Evolutionary conservation across 1,140 invertebrate genomes (phyloP).

Genomic region (Carcinoscorpius rotundicauda): DNA sequence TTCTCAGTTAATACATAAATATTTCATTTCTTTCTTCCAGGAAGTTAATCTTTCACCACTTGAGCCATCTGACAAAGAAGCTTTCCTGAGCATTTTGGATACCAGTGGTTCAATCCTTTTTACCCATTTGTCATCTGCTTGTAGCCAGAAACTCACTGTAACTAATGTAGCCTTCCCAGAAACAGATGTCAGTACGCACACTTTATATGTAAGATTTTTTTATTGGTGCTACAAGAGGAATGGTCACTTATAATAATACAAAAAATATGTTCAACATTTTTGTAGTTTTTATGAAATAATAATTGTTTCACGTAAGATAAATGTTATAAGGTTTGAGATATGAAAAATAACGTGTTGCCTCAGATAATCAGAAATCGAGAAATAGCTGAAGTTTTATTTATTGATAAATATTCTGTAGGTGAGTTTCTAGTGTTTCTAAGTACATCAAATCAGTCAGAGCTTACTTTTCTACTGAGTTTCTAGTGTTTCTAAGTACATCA

Average conservation of each 20-base stretch:
- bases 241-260: no score
- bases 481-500: no score
- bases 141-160: slow-evolving; percentile 11
- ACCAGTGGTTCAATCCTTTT: slow-evolving; percentile 14
- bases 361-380: neutral
- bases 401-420: no score
- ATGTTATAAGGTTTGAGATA: neutral
- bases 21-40: slow-evolving; percentile 10
- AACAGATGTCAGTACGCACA: slow-evolving; percentile 15
- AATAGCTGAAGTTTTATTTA: neutral
- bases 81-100: slow-evolving; percentile 9
- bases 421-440: no score
- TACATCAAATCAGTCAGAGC: no score
- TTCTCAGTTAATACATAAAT: no score
- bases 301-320: neutral
- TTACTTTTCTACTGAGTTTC: no score
- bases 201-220: slow-evolving; percentile 16
- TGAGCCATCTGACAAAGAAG: slow-evolving; percentile 7
- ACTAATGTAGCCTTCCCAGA: slow-evolving; percentile 16
- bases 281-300: neutral
- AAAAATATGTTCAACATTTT: neutral
- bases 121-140: slow-evolving; percentile 9
- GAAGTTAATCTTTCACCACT: slow-evolving; percentile 17
- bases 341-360: neutral
- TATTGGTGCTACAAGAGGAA: no score